Evolutionary conservation across 2,113 vertebrate species (phyloP).

Genomic region (Macrotis lagotis): DNA sequence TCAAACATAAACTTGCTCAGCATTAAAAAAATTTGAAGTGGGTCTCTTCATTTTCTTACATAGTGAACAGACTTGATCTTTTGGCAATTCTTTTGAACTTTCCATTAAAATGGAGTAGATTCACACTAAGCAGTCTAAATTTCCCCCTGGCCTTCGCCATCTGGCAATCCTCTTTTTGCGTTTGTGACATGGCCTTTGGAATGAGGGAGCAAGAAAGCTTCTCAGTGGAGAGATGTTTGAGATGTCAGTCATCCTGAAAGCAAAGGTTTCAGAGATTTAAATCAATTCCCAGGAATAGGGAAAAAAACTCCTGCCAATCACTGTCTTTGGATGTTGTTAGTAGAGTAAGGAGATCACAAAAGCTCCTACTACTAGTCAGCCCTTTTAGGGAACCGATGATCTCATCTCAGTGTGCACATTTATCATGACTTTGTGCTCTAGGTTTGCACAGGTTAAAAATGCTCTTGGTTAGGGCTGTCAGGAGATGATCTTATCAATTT

Average conservation of each 20-base stretch:
- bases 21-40: neutral
- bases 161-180: conserved; percentile 62
- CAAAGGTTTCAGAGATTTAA: conserved; percentile 58
- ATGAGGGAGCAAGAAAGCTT: conserved; percentile 67
- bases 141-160: conserved; percentile 47
- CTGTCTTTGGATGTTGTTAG: rapidly evolving
- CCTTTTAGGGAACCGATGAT: neutral
- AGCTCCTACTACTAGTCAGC: neutral
- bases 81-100: conserved; percentile 39
- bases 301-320: conserved; percentile 49
- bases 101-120: conserved; percentile 44
- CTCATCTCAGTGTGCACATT: neutral
- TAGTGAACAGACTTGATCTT: conserved; percentile 8
- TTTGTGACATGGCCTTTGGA: conserved; percentile 61
- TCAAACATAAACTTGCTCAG: conserved; percentile 9
- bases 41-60: conserved; percentile 34
- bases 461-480: neutral
- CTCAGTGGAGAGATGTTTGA: conserved; percentile 42
- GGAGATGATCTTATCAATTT: conserved; percentile 15
- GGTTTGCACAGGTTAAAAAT: neutral
- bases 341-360: neutral
- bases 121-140: conserved; percentile 39
- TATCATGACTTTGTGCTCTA: neutral
- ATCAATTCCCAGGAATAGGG: conserved; percentile 48
- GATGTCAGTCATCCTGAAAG: conserved; percentile 66